Percentiles rank a stretch among this genome's conserved stretches.
Evolutionary conservation across 2,888 invertebrate genomes (phyloP).

Genomic region (Clostera curtula): DNA sequence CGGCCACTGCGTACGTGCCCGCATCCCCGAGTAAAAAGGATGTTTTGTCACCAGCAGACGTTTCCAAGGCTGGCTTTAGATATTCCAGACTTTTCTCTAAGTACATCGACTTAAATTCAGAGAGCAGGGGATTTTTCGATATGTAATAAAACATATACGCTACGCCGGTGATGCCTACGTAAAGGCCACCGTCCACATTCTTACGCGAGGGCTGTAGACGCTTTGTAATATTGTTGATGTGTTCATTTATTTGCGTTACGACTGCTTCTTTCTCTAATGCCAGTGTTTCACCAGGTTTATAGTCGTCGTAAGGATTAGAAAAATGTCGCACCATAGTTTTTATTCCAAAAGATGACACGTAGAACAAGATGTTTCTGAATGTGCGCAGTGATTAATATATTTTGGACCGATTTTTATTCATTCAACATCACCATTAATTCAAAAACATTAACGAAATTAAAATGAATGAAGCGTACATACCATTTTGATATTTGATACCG

Average conservation of each 20-base stretch:
- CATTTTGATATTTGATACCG: too few relatives aligned
- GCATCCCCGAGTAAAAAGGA: constrained; percentile 87
- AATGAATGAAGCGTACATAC: too few relatives aligned
- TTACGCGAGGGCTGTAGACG: constrained; percentile 42
- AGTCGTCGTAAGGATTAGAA: constrained; percentile 51
- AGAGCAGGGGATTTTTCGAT: constrained; percentile 69
- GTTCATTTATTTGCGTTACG: constrained; percentile 38
- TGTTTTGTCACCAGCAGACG: constrained; percentile 75
- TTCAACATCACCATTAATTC: constrained; percentile 17
- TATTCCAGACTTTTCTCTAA: constrained; percentile 77
- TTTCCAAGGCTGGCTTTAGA: constrained; percentile 75
- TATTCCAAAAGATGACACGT: constrained; percentile 17
- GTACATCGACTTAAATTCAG: constrained; percentile 55
- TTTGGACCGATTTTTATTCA: constrained; percentile 25
- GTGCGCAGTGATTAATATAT: constrained; percentile 17
- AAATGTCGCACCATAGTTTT: constrained; percentile 66
- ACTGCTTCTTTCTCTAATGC: constrained; percentile 35
- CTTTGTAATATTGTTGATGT: constrained; percentile 45
- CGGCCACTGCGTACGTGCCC: constrained; percentile 83
- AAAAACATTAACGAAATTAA: too few relatives aligned
- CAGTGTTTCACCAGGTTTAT: constrained; percentile 23
- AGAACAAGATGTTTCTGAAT: constrained; percentile 26
- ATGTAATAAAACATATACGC: constrained; percentile 85
- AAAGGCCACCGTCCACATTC: constrained; percentile 77
- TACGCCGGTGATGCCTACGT: constrained; percentile 81